Conservation (phyloP, 2,888 invertebrate genomes). For the Autographa gamma region DNA sequence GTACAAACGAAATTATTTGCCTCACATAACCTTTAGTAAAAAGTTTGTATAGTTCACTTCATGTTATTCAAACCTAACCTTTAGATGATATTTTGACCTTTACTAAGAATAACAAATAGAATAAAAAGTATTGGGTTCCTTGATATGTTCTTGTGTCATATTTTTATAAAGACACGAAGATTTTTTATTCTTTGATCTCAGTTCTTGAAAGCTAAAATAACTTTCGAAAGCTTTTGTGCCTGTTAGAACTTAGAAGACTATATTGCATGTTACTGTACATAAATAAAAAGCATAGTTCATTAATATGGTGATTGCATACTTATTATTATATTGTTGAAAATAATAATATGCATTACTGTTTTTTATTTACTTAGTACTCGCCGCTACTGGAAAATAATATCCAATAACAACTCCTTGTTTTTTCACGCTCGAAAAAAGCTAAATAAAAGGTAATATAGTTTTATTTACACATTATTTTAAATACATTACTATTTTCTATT, state of each 20-base stretch:
- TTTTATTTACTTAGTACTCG: neutral
- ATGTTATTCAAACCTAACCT: neutral
- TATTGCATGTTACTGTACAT: too few relatives aligned
- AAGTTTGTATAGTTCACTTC: neutral
- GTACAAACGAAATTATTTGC: neutral
- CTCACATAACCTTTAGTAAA: neutral
- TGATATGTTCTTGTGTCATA: neutral
- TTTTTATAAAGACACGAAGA: neutral
- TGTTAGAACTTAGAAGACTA: too few relatives aligned
- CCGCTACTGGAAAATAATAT: neutral
- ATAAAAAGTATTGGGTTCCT: too few relatives aligned
- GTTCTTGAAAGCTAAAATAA: too few relatives aligned
- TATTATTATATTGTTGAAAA: too few relatives aligned
- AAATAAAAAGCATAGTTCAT: too few relatives aligned
- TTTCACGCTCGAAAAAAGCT: neutral
- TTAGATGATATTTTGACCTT: neutral
- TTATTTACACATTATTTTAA: neutral
- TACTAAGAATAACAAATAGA: neutral
- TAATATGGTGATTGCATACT: too few relatives aligned
- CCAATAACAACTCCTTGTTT: neutral
- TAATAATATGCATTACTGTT: too few relatives aligned
- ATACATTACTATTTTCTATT: neutral
- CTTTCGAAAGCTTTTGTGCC: too few relatives aligned
- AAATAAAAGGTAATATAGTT: neutral
- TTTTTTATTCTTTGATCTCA: too few relatives aligned